Conservation (phyloP, 2,797 vertebrate species). For the Peromyscus attwateri region DNA sequence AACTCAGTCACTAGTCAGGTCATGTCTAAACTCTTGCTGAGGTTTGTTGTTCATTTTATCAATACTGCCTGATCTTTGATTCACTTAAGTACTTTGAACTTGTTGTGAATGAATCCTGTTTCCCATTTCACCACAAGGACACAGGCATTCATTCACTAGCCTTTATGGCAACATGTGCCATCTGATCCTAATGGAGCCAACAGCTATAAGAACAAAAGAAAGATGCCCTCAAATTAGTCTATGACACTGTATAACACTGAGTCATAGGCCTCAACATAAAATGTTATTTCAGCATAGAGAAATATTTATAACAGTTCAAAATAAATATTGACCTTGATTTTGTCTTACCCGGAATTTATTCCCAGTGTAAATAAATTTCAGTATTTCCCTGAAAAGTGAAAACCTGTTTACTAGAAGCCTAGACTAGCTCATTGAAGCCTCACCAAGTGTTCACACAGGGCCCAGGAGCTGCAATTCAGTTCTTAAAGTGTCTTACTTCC, state of each 20-base stretch:
- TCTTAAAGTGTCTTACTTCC: neutral
- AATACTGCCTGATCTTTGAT: neutral
- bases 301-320: conserved; percentile 59
- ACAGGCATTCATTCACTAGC: neutral
- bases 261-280: conserved; percentile 40
- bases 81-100: neutral
- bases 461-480: neutral
- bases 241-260: neutral
- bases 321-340: conserved; percentile 54
- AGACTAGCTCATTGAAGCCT: conserved; percentile 16
- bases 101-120: conserved; percentile 25
- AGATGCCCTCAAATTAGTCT: conserved; percentile 10
- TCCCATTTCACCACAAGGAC: neutral
- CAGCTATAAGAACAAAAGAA: conserved; percentile 13
- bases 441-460: neutral
- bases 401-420: conserved; percentile 49
- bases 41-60: neutral
- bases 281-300: conserved; percentile 49
- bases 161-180: neutral
- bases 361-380: conserved; percentile 52
- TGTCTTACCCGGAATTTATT: conserved; percentile 57
- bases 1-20: neutral
- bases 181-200: conserved; percentile 24
- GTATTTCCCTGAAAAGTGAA: conserved; percentile 56
- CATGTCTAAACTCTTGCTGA: conserved; percentile 19